Evolutionary conservation across 2,888 invertebrate species (phyloP).

Genomic region (Lepetodrilus schrolli): DNA sequence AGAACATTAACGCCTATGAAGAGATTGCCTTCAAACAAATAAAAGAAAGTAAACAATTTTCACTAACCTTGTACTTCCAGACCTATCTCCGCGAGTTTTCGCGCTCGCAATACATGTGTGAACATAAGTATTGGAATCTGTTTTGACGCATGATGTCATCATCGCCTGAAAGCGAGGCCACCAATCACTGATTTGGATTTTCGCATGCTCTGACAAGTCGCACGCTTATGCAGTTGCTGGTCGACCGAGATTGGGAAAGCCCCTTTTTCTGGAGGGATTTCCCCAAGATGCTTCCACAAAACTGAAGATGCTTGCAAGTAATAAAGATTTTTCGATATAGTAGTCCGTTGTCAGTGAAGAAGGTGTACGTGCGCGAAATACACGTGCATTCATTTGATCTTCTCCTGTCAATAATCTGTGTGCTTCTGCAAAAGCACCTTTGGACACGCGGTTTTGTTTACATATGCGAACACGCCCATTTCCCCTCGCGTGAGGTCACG

Average conservation of each 20-base stretch:
- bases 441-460: constrained; percentile 7
- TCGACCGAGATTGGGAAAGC: background rate
- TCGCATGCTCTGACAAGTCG: constrained; percentile 34
- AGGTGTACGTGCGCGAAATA: no score
- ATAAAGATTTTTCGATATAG: no score
- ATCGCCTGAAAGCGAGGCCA: constrained; percentile 22
- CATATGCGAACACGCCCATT: constrained; percentile 7
- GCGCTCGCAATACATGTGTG: constrained; percentile 36
- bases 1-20: no score
- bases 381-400: no score
- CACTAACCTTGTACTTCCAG: background rate
- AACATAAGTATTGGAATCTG: constrained; percentile 37
- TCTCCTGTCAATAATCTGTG: no score
- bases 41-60: background rate
- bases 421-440: background rate
- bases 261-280: background rate
- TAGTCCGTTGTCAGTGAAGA: no score
- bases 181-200: constrained; percentile 31
- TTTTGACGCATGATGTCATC: constrained; percentile 42
- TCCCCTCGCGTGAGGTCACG: background rate
- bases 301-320: no score
- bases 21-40: no score
- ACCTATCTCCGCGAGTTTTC: constrained; percentile 27
- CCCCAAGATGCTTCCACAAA: background rate
- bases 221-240: constrained; percentile 18